Percentiles rank a stretch among this genome's conserved stretches.
Conservation (phyloP, 2,888 invertebrate species). For the Teleogryllus oceanicus region DNA sequence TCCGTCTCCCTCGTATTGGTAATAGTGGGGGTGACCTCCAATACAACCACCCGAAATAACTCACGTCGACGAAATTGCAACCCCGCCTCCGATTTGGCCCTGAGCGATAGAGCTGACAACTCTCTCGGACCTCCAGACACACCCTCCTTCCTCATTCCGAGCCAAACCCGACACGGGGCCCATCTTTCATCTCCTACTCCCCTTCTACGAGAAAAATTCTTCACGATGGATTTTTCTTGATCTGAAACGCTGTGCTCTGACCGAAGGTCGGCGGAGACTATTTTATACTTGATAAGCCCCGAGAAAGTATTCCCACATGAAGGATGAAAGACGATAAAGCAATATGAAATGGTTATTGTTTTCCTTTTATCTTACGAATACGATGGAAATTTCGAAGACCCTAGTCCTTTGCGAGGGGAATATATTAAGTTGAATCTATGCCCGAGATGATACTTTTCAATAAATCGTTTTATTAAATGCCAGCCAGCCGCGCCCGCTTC, state of each 20-base stretch:
- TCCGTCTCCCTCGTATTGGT: slow-evolving; percentile 19
- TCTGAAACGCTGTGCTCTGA: not conserved
- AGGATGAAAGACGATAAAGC: slow-evolving; percentile 6
- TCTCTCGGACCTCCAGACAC: slow-evolving; percentile 25
- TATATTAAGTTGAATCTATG: slow-evolving; percentile 1
- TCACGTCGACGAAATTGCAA: slow-evolving; percentile 25
- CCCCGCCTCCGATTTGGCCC: slow-evolving; percentile 29
- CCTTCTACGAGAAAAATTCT: slow-evolving; percentile 3
- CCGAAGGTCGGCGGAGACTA: not conserved
- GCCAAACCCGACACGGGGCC: not conserved
- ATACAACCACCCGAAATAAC: slow-evolving; percentile 29
- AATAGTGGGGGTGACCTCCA: not conserved
- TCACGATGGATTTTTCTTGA: slow-evolving; percentile 22
- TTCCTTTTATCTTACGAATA: slow-evolving; percentile 9
- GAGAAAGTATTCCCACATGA: slow-evolving; percentile 12
- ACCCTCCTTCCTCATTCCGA: slow-evolving; percentile 20
- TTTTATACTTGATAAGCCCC: slow-evolving; percentile 1
- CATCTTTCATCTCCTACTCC: slow-evolving; percentile 4
- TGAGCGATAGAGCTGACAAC: slow-evolving; percentile 28
- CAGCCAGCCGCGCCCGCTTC: not conserved
- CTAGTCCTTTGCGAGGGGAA: slow-evolving; percentile 7
- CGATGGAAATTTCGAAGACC: slow-evolving; percentile 18
- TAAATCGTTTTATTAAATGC: slow-evolving; percentile 18
- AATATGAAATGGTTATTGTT: slow-evolving; percentile 18
- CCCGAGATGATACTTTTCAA: slow-evolving; percentile 18